Percentiles rank a stretch among this genome's conserved stretches.
Evolutionary conservation across 2,113 vertebrate genomes (phyloP).

Genomic region (Podarcis muralis): DNA sequence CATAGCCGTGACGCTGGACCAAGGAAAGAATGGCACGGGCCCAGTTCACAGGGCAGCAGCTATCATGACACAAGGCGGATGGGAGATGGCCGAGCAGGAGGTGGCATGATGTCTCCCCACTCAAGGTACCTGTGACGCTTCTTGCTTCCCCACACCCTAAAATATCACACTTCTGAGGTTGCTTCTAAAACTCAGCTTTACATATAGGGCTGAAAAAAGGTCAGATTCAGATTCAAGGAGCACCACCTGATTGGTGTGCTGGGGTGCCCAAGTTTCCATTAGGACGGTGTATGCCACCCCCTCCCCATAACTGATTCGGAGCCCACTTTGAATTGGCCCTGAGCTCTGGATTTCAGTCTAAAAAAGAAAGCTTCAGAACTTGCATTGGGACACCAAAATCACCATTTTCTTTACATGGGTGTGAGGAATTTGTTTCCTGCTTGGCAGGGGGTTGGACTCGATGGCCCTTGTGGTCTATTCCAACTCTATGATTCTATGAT

Average conservation of each 20-base stretch:
- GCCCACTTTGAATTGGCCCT: too few relatives aligned
- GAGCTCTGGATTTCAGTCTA: too few relatives aligned
- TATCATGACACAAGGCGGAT: conserved; percentile 86
- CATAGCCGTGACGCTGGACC: conserved; percentile 87
- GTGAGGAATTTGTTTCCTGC: too few relatives aligned
- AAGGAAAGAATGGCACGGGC: conserved; percentile 93
- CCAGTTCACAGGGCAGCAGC: conserved; percentile 84
- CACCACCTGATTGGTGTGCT: neutral
- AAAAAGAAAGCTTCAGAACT: too few relatives aligned
- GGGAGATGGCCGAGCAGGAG: conserved; percentile 81
- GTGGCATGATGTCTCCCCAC: conserved; percentile 86
- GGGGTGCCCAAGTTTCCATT: neutral
- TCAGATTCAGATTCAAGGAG: too few relatives aligned
- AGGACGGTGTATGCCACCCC: too few relatives aligned
- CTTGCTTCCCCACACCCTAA: neutral
- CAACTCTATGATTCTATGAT: too few relatives aligned
- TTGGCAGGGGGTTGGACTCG: too few relatives aligned
- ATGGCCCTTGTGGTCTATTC: too few relatives aligned
- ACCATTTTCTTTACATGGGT: too few relatives aligned
- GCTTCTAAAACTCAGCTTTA: neutral
- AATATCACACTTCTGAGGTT: rapidly evolving
- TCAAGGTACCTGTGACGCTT: conserved; percentile 80
- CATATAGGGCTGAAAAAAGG: neutral
- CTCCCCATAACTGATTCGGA: too few relatives aligned
- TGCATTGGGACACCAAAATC: too few relatives aligned